Base-by-base conservation (phyloP, 1,140 invertebrate genomes). In the Medauroidea extradentata region DNA sequence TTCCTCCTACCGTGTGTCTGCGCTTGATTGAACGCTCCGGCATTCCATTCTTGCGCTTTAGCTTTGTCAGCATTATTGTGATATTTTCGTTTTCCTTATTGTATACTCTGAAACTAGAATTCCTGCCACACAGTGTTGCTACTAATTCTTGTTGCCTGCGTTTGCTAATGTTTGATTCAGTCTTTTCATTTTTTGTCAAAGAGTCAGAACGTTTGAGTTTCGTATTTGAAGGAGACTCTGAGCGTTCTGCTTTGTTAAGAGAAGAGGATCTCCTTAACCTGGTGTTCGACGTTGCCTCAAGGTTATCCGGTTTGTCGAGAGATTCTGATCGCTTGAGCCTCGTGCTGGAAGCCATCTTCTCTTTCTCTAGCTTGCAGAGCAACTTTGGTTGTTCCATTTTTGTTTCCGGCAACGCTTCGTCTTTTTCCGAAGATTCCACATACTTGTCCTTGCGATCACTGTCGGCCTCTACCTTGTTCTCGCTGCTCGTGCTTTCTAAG, bases 1-100 rank as follows among this genome's bases (percentile, higher is more conserved):
- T 91, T 16, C 93, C 92, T 27, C 92, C 92, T 0, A 96, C 91
- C 1, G 93, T 96, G 74, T 95, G 93, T n/a, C 93, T 78, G 13
- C 93, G 78, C 73, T 93, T 92, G 62, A 93, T 90, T 38, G 86
- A 88, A 42, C 87, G 75, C 70, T 88, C 85, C 1, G 83, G 84
- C 82, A 86, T 86, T 34, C 85, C 86, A 69, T 86, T 88, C 73
- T 88, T 88, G 52, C 85, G 72, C 71, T 88, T 88, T 44, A 87
- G 71, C 69, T 87, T 87, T 7, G 82, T 82, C 43, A 60, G 23
- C 21, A 39, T 34, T 14, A 42, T 60, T n/a, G 52, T 46, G 21
- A 53, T 56, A 49, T 67, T 64, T 41, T 65, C 39, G 43, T 64
- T 57, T 44, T 65, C 56, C 38, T 43, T 46, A 27, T 48, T 56